These are phyloP conservation scores for Gastracanthus pulcherrimus DNA, from an alignment of 2,888 invertebrate genomes.

Conservation along the genomic window DNA sequence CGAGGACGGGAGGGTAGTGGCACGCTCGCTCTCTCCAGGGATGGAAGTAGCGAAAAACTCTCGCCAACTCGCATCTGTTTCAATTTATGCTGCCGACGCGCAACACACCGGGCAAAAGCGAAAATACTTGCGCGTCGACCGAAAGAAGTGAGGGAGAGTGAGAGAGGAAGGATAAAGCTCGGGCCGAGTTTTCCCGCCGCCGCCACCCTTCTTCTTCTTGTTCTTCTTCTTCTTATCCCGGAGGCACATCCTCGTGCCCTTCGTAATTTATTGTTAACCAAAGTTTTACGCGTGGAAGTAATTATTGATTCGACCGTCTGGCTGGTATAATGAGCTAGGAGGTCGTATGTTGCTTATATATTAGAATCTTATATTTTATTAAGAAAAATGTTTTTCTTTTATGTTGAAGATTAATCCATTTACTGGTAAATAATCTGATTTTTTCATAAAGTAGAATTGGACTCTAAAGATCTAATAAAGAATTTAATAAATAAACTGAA, in stretches of 20 bases:
- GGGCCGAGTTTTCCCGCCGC: constrained; percentile 40
- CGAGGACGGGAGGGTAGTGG: constrained; percentile 16
- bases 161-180: constrained; percentile 53
- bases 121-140: constrained; percentile 63
- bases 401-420: no score
- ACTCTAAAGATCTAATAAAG: no score
- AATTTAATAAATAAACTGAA: no score
- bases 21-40: constrained; percentile 62
- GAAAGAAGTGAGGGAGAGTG: not conserved
- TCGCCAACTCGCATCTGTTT: constrained; percentile 76
- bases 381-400: no score
- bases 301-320: constrained; percentile 44
- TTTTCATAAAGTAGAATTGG: no score
- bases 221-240: constrained; percentile 40
- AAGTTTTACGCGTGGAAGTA: constrained; percentile 41
- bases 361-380: no score
- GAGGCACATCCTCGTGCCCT: not conserved
- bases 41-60: constrained; percentile 73
- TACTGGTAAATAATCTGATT: no score
- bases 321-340: not conserved
- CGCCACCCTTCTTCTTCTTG: not conserved
- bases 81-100: constrained; percentile 74
- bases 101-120: constrained; percentile 62
- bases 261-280: constrained; percentile 47
- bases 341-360: not conserved